Evolutionary conservation across 2,797 vertebrate species (phyloP).

Genomic region (Catostomus latipinnis): DNA sequence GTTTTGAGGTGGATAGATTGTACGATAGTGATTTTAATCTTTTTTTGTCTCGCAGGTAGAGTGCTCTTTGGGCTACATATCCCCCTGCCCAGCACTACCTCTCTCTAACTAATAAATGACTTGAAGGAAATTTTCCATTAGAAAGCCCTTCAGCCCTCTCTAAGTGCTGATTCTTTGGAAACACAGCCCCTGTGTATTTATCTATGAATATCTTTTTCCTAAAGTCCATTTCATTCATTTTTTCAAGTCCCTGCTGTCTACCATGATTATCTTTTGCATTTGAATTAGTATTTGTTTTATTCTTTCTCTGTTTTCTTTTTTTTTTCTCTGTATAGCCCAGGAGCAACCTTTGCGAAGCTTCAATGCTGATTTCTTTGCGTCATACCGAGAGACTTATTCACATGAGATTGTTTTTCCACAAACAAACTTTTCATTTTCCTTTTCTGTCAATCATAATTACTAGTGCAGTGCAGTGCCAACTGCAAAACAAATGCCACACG

Average conservation of each 20-base stretch:
- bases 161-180: slow-evolving; percentile 54
- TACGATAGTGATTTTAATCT: slow-evolving; percentile 63
- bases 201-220: slow-evolving; percentile 36
- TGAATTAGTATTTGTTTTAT: slow-evolving; percentile 42
- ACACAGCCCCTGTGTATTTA: slow-evolving; percentile 51
- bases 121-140: slow-evolving; percentile 52
- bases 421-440: slow-evolving; percentile 58
- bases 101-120: slow-evolving; percentile 54
- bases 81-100: slow-evolving; percentile 24
- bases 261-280: slow-evolving; percentile 58
- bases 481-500: slow-evolving; percentile 42
- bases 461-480: slow-evolving; percentile 35
- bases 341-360: slow-evolving; percentile 30
- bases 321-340: slow-evolving; percentile 2
- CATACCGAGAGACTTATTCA: slow-evolving; percentile 24
- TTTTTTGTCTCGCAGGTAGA: slow-evolving; percentile 56
- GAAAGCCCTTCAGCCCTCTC: slow-evolving; percentile 42
- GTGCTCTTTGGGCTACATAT: slow-evolving; percentile 65
- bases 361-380: slow-evolving; percentile 15
- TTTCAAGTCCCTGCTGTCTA: slow-evolving; percentile 49
- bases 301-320: slow-evolving; percentile 43
- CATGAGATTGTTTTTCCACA: slow-evolving; percentile 48
- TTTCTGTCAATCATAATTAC: slow-evolving; percentile 59
- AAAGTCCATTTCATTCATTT: slow-evolving; percentile 53
- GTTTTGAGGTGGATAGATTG: slow-evolving; percentile 51